A percentile compares a stretch with the other conserved stretches of the same genome.
phyloP scores from a whole-genome alignment of 2,797 vertebrate species.

The Potorous gilbertii region DNA sequence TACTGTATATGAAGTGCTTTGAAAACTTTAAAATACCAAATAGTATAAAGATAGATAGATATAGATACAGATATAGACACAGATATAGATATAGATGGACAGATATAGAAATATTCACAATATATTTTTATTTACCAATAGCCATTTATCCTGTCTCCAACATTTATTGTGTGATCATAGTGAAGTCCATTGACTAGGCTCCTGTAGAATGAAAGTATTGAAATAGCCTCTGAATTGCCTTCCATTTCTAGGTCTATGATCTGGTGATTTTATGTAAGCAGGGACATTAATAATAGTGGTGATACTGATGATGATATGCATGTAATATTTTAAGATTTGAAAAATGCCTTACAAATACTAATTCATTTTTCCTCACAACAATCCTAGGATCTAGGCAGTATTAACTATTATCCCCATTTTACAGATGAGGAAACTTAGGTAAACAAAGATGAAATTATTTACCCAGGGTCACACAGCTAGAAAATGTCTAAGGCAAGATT shows the following conservation, averaged over 20 bases:
- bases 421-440: background rate
- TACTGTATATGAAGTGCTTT: background rate
- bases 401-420: background rate
- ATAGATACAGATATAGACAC: no score
- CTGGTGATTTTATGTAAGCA: background rate
- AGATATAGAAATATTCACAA: background rate
- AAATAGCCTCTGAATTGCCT: background rate
- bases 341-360: background rate
- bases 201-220: background rate
- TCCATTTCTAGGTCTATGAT: background rate
- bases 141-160: background rate
- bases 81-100: no score
- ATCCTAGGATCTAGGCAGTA: background rate
- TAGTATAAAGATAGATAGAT: background rate
- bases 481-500: background rate
- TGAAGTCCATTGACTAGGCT: background rate
- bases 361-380: background rate
- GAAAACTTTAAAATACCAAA: background rate
- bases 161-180: background rate
- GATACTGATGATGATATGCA: background rate
- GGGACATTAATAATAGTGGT: background rate
- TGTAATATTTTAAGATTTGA: background rate
- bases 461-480: background rate
- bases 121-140: background rate
- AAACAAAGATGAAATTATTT: background rate